Conservation (phyloP, 2,113 vertebrate species). For the Danionella cerebrum region DNA sequence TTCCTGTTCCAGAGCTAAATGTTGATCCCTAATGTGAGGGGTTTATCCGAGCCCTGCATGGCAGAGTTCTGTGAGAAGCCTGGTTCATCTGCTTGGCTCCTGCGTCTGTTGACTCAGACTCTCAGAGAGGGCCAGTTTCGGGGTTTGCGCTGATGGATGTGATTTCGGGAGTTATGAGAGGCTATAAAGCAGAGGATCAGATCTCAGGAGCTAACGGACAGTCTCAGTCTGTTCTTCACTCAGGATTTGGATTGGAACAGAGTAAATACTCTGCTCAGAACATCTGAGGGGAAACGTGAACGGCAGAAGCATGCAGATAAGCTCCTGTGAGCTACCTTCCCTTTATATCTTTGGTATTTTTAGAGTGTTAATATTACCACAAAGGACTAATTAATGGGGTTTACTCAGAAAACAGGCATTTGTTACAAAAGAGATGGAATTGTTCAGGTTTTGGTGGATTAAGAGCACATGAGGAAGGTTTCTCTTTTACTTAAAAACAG, state of each 20-base stretch:
- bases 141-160: neutral
- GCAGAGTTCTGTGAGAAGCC: neutral
- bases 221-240: neutral
- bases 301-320: neutral
- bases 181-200: neutral
- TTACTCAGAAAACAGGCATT: too few species aligned
- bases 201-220: neutral
- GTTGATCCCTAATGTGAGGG: neutral
- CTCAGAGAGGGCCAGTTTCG: neutral
- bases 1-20: too few species aligned
- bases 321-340: neutral
- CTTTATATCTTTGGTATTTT: neutral
- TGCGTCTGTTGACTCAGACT: neutral
- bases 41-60: neutral
- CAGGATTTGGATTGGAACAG: neutral
- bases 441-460: neutral
- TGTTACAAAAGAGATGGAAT: too few species aligned
- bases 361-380: too few species aligned
- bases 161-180: slow-evolving; percentile 3
- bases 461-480: neutral
- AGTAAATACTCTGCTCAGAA: neutral
- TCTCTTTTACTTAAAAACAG: neutral
- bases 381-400: too few species aligned
- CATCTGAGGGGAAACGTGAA: neutral
- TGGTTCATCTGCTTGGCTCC: neutral